Percentiles rank a stretch among this genome's conserved stretches.
Conservation (phyloP, 1,140 invertebrate species). For the Lamellibrachia luymesi region DNA sequence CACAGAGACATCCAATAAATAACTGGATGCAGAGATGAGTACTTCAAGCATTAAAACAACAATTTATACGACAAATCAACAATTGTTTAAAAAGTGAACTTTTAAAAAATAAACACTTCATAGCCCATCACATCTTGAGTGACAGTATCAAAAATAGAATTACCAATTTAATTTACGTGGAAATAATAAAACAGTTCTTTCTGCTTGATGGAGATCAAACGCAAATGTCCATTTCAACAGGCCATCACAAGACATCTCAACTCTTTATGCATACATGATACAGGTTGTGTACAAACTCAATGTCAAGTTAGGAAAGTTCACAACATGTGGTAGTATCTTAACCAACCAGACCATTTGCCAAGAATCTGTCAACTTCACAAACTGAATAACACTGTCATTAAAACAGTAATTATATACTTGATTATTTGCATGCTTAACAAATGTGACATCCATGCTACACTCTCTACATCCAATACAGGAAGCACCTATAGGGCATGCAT, state of each 20-base stretch:
- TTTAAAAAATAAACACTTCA: not conserved
- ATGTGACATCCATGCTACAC: not conserved
- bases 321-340: not conserved
- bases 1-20: not conserved
- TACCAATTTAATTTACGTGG: not conserved
- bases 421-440: not conserved
- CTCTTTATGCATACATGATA: too few species aligned
- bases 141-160: not conserved
- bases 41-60: not conserved
- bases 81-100: not conserved
- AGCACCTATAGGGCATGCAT: not conserved
- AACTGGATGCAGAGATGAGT: too few species aligned
- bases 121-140: not conserved
- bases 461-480: not conserved
- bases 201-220: not conserved
- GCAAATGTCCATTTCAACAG: too few species aligned
- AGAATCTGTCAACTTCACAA: not conserved
- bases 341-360: not conserved
- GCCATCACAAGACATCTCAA: too few species aligned
- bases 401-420: not conserved
- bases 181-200: not conserved
- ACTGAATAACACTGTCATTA: constrained; percentile 2
- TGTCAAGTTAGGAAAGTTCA: not conserved
- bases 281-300: not conserved
- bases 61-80: not conserved